Evolutionary conservation across 2,888 invertebrate genomes (phyloP).

Genomic region (Cephus nigrinus): DNA sequence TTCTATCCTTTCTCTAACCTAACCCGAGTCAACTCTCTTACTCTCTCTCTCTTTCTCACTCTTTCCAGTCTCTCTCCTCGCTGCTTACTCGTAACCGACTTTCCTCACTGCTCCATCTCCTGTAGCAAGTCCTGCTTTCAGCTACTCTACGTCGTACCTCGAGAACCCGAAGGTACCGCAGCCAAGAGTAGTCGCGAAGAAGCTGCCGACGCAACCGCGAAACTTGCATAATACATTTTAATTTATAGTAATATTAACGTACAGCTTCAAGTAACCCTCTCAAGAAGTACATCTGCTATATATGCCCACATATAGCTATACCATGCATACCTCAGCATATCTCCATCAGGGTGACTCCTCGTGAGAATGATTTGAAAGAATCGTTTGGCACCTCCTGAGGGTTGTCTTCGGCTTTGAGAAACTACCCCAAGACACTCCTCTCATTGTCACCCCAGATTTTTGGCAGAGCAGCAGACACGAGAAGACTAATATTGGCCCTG

Average conservation of each 20-base stretch:
- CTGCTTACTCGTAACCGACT: too few relatives aligned
- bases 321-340: too few relatives aligned
- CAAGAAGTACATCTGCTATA: background rate
- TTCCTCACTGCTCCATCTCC: too few relatives aligned
- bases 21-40: too few relatives aligned
- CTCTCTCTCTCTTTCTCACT: too few relatives aligned
- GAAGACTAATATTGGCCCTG: slow-evolving; percentile 47
- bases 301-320: too few relatives aligned
- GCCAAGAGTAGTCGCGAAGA: slow-evolving; percentile 37
- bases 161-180: background rate
- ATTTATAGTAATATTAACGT: slow-evolving; percentile 49
- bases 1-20: too few relatives aligned
- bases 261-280: slow-evolving; percentile 26
- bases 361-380: slow-evolving; percentile 38
- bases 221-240: slow-evolving; percentile 52
- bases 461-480: slow-evolving; percentile 41
- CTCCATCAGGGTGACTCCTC: background rate
- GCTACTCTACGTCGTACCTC: background rate
- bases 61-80: too few relatives aligned
- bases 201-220: slow-evolving; percentile 35
- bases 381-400: slow-evolving; percentile 37
- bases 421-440: slow-evolving; percentile 31
- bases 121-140: too few relatives aligned
- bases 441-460: slow-evolving; percentile 52
- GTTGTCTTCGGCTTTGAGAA: too few relatives aligned